These are phyloP conservation scores for Enteromius paludinosus DNA, from an alignment of 2,797 vertebrate species.

Conservation along the genomic window DNA sequence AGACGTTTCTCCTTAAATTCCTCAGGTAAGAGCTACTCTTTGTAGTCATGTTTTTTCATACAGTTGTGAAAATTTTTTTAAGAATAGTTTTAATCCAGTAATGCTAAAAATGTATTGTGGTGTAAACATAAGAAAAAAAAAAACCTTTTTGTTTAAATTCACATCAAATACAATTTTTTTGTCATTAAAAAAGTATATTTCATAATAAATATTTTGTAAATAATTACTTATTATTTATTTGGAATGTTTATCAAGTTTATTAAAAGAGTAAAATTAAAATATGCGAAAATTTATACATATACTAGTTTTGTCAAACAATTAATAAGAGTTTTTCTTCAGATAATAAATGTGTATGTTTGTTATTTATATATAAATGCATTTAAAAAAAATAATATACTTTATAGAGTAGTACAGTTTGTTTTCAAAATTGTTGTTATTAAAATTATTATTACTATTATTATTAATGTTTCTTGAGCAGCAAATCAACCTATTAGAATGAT, in stretches of 20 bases:
- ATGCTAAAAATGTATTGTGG: background rate
- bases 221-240: too few relatives aligned
- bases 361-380: too few relatives aligned
- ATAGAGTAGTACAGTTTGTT: background rate
- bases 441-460: background rate
- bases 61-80: background rate
- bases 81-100: background rate
- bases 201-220: background rate
- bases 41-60: background rate
- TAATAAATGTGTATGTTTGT: too few relatives aligned
- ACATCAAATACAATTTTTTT: background rate
- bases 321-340: too few relatives aligned
- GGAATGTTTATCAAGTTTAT: background rate
- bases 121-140: background rate
- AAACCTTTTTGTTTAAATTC: background rate
- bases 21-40: background rate
- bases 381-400: too few relatives aligned
- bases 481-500: background rate
- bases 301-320: too few relatives aligned
- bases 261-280: background rate
- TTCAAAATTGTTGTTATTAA: background rate
- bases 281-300: too few relatives aligned
- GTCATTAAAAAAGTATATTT: background rate
- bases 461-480: background rate
- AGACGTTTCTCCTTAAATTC: background rate